Evolutionary conservation across 2,888 invertebrate genomes (phyloP).

Genomic region (Acleris literana): DNA sequence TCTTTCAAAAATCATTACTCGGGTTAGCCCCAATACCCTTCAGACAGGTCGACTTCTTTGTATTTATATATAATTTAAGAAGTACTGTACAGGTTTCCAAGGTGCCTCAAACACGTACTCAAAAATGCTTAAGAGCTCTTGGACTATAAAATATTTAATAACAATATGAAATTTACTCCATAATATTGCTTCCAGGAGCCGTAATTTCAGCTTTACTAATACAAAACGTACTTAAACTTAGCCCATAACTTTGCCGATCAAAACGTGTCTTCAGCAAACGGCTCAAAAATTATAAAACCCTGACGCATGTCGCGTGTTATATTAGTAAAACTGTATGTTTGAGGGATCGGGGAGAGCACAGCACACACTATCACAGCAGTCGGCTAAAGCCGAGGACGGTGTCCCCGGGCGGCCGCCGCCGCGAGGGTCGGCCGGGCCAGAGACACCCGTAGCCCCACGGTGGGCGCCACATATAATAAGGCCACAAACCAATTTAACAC

Average conservation of each 20-base stretch:
- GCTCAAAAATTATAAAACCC: slow-evolving; percentile 54
- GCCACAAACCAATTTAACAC: slow-evolving; percentile 79
- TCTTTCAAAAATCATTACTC: too few species aligned
- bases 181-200: slow-evolving; percentile 33
- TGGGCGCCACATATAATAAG: slow-evolving; percentile 76
- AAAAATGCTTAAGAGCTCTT: too few species aligned
- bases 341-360: slow-evolving; percentile 70
- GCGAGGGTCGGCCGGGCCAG: slow-evolving; percentile 49
- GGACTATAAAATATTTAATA: slow-evolving; percentile 5
- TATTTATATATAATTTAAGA: too few species aligned
- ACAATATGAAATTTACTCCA: slow-evolving; percentile 19
- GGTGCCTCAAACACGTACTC: too few species aligned
- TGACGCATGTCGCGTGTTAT: slow-evolving; percentile 46
- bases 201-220: slow-evolving; percentile 57
- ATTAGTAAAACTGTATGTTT: slow-evolving; percentile 55
- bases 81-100: too few species aligned
- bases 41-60: too few species aligned
- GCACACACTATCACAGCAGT: slow-evolving; percentile 81
- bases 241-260: slow-evolving; percentile 49
- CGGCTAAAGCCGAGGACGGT: slow-evolving; percentile 59
- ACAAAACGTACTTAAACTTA: slow-evolving; percentile 55
- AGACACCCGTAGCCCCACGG: slow-evolving; percentile 61
- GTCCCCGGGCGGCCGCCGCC: slow-evolving; percentile 53
- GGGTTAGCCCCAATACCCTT: too few species aligned
- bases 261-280: slow-evolving; percentile 65